phyloP scores from a whole-genome alignment of 2,113 vertebrate genomes.

The Equus przewalskii region DNA sequence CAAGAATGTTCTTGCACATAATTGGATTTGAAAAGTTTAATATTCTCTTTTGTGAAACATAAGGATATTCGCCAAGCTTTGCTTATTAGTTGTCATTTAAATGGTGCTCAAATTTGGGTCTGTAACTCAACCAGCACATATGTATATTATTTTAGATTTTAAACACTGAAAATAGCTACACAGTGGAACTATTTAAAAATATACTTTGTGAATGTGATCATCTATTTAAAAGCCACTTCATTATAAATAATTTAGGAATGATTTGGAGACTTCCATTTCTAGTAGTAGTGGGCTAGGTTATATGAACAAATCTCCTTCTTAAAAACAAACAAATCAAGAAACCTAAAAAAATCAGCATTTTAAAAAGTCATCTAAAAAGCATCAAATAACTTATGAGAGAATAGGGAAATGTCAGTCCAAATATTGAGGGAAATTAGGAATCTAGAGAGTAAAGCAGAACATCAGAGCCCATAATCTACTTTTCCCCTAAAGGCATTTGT shows the following conservation, averaged over 20 bases:
- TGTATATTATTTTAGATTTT: background rate
- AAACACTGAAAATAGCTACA: slow-evolving; percentile 14
- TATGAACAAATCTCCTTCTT: background rate
- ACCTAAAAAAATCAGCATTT: background rate
- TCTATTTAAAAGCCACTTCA: background rate
- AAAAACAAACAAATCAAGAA: background rate
- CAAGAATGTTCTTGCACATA: background rate
- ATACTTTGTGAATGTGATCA: background rate
- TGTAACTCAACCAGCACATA: background rate
- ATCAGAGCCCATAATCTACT: background rate
- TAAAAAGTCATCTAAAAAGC: background rate
- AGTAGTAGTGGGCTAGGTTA: background rate
- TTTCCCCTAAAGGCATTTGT: background rate
- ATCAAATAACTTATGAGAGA: background rate
- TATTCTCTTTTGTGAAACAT: background rate
- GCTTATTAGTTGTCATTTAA: background rate
- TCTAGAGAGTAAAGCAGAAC: background rate
- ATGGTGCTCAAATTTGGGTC: background rate
- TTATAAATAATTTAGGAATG: background rate
- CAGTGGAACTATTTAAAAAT: background rate
- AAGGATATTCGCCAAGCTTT: background rate
- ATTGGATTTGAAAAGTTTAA: background rate
- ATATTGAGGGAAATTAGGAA: background rate
- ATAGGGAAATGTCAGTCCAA: background rate
- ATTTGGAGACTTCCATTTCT: background rate